These are phyloP conservation scores for Panthera leo DNA, from an alignment of 2,113 vertebrate genomes.

Conservation along the genomic window DNA sequence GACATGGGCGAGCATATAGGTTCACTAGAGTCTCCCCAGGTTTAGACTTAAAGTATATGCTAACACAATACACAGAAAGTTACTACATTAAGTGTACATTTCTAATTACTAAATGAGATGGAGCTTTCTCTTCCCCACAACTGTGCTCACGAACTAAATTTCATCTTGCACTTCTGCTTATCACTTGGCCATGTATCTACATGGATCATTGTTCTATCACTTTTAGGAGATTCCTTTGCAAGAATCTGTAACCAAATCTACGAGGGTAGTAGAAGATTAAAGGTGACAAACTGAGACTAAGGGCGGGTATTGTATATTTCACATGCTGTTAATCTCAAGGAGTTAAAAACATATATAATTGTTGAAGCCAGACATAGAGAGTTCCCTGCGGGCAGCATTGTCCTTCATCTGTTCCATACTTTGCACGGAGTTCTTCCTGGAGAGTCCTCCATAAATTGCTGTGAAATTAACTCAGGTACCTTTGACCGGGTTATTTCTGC, in stretches of 20 bases:
- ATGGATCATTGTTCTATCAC: not conserved
- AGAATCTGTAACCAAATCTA: not conserved
- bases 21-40: not conserved
- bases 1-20: too few relatives aligned
- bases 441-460: too few relatives aligned
- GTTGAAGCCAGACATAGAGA: not conserved
- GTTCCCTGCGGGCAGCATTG: not conserved
- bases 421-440: not conserved
- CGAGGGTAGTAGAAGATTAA: not conserved
- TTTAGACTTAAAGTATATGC: not conserved
- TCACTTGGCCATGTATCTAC: accelerated
- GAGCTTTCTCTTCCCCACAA: not conserved
- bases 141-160: not conserved
- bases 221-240: not conserved
- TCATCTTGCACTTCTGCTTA: not conserved
- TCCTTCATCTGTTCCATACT: not conserved
- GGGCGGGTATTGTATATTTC: not conserved
- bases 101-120: not conserved
- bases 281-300: not conserved
- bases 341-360: not conserved
- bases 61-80: not conserved
- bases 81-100: not conserved
- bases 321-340: not conserved
- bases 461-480: too few relatives aligned
- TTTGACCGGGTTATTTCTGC: not conserved